Evolutionary conservation across 1,140 invertebrate genomes (phyloP), one percentile per base, ranked within the genome.

Genomic region (Chionoecetes opilio): DNA sequence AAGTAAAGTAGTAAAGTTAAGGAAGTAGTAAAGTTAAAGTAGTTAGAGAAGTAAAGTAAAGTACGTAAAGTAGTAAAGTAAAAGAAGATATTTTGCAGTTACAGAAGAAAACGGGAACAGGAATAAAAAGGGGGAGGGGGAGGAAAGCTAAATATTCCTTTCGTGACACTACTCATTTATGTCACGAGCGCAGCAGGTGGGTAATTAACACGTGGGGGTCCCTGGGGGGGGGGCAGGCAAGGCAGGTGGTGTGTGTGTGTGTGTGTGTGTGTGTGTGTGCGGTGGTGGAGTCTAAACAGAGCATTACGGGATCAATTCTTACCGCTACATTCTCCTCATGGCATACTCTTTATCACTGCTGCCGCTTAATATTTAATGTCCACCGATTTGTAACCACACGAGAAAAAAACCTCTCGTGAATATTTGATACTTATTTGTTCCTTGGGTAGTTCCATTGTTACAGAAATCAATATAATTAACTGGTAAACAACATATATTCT

Each of bases 341-440:
- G 21, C 63, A 26, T 26, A 26, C 3, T 75, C 21, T 21, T 21
- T 75, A 75, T 75, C 21, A 75, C 63, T n/a, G n/a, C 63, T 26
- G 63, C 63, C 6, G 6, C 21, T 75, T 5, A 75, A 75, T 75
- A n/a, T 75, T 75, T 75, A 21, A 75, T n/a, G 6, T 5, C 21
- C 63, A n/a, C 63, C 63, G 63, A 75, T 75, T 75, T 75, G 63
- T 75, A n/a, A 26, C 1, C 21, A 2, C 63, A 5, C 6, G 63
- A n/a, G n/a, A 75, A 63, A 75, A 75, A 75, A 75, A 21, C 0
- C 21, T 11, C 63, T n/a, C 8, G 21, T 75, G 63, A 75, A 75
- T 75, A 75, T 75, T 75, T 75, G 63, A 75, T 75, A 75, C 63
- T 75, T 75, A 75, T 75, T 75, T n/a, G 63, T n/a, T n/a, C 63